Evolutionary conservation across 1,140 invertebrate genomes (phyloP), one percentile per base, ranked within the genome.

Genomic region (Drosophila bocqueti): DNA sequence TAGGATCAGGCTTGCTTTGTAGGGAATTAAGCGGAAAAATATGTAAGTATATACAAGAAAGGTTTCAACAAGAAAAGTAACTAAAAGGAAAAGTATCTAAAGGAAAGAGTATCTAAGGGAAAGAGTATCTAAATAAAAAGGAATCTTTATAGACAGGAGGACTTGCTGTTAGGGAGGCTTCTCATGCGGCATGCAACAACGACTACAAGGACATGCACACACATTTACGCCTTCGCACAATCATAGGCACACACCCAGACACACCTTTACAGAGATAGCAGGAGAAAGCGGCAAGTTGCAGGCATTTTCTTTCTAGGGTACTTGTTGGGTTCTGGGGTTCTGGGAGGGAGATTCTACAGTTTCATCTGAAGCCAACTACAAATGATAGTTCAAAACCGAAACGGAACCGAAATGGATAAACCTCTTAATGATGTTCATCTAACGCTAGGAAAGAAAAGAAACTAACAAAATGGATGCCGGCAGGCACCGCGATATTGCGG

Each of bases 321-420:
- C 29, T 3, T 13, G 31, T 31, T 31, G 31, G 26, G 47, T 26
- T 26, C 42, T 31, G 2, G 31, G 26, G 47, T 26, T 26, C 42
- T 31, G 2, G 21, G 1, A 16, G n/a, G 34, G 29, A n/a, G 16
- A 6, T 43, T 54, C 67, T 69, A 69, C 64, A 16, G 29, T 52
- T 72, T 61, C 11, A 16, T 52, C 67, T 52, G 55, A 73, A 74
- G 71, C 71, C 71, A 73, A 75, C 72, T 75, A 75, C 72, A 75
- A 75, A 75, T 75, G 11, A 75, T 43, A 75, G 42, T 38, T 73
- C 36, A 75, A 75, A 36, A 36, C 62, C 36, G 61, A 69, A 69
- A 66, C 16, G 47, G 16, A 72, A 74, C 68, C 46, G 47, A 73
- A 74, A 59, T 46, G 34, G 16, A 75, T 63, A 46, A 75, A 57